These are phyloP conservation scores for Catotricha subobsoleta DNA, from an alignment of 2,888 invertebrate species.

Conservation along the genomic window DNA sequence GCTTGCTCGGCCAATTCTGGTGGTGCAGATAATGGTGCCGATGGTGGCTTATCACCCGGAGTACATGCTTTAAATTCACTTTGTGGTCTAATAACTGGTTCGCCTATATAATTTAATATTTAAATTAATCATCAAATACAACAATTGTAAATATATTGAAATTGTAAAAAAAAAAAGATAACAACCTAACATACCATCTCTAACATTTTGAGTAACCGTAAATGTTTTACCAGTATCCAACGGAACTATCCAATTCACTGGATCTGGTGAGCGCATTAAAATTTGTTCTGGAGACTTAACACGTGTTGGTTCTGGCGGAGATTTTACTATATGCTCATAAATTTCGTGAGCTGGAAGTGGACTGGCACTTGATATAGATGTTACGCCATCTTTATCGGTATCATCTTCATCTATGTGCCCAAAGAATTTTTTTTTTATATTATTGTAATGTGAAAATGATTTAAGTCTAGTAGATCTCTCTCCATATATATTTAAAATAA, in stretches of 20 bases:
- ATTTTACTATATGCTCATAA: conserved; percentile 63
- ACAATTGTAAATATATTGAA: no score
- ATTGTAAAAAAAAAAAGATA: no score
- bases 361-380: conserved; percentile 26
- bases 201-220: conserved; percentile 82
- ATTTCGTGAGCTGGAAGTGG: conserved; percentile 24
- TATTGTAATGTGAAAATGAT: no score
- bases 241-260: conserved; percentile 89
- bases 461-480: no score
- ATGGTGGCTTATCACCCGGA: conserved; percentile 41
- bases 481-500: no score
- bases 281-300: conserved; percentile 88
- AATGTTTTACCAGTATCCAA: conserved; percentile 86
- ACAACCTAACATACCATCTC: conserved; percentile 47
- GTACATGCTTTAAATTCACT: conserved; percentile 71
- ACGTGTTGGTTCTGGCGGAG: conserved; percentile 81
- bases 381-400: conserved; percentile 22
- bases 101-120: conserved; percentile 34
- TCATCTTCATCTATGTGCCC: conserved; percentile 23
- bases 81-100: conserved; percentile 66
- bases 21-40: conserved; percentile 48
- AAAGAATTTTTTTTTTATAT: no score
- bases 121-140: neutral
- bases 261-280: conserved; percentile 82
- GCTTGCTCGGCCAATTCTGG: conserved; percentile 42